These are phyloP conservation scores for Meteorus sp. DNA, from an alignment of 1,140 invertebrate species.

Conservation along the genomic window DNA sequence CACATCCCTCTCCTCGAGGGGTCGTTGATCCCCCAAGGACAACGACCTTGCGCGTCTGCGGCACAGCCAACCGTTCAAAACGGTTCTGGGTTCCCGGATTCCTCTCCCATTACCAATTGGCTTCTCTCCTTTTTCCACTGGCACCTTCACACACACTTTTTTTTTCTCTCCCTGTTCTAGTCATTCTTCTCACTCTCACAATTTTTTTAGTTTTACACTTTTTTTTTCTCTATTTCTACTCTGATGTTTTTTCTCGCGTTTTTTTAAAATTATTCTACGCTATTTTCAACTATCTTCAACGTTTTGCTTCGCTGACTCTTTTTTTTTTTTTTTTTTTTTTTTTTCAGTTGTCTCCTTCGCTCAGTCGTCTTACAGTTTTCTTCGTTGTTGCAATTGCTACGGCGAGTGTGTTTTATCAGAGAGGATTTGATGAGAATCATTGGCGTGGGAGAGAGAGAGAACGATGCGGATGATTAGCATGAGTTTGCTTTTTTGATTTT, in stretches of 20 bases:
- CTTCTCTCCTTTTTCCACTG: slow-evolving; percentile 31
- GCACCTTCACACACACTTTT: slow-evolving; percentile 20
- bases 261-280: slow-evolving; percentile 2
- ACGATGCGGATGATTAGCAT: no score
- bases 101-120: slow-evolving; percentile 54
- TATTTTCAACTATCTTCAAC: neutral
- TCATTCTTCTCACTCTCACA: neutral
- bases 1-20: slow-evolving; percentile 56
- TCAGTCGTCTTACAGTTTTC: no score
- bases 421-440: no score
- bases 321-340: no score
- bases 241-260: neutral
- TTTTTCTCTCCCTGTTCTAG: slow-evolving; percentile 14
- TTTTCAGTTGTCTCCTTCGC: no score
- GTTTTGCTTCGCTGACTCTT: slow-evolving; percentile 2
- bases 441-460: no score
- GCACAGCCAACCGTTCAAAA: slow-evolving; percentile 51
- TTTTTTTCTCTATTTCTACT: neutral
- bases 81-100: slow-evolving; percentile 56
- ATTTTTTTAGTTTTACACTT: no score
- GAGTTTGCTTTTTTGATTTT: no score
- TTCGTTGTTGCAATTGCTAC: no score
- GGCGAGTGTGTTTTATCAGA: no score
- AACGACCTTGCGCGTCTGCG: slow-evolving; percentile 58
- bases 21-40: slow-evolving; percentile 61